Conservation (phyloP, 2,113 vertebrate genomes). For the Alethe castanea region DNA sequence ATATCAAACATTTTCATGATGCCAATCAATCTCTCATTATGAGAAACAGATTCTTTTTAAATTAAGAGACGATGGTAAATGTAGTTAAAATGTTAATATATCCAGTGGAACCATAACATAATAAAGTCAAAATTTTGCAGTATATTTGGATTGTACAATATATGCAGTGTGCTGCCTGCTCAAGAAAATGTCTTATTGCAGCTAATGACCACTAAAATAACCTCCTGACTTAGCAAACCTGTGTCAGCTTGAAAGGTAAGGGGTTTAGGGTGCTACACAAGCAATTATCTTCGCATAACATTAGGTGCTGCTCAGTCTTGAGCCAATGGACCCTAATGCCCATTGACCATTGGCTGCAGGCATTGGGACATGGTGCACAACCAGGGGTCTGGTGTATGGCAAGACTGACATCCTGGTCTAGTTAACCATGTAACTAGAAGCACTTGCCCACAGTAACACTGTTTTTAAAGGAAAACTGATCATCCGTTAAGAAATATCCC, state of each 20-base stretch:
- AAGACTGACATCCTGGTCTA: background rate
- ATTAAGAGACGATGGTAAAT: constrained; percentile 26
- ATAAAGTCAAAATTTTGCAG: background rate
- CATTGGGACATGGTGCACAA: background rate
- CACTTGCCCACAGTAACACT: background rate
- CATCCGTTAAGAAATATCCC: background rate
- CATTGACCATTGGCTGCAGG: background rate
- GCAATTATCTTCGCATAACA: fast-evolving
- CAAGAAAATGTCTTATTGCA: background rate
- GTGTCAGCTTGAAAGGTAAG: background rate
- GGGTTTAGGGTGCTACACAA: background rate
- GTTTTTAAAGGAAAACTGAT: background rate
- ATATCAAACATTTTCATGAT: constrained; percentile 46
- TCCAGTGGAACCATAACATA: background rate
- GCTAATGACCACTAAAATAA: background rate
- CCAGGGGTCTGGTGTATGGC: background rate
- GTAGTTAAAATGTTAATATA: background rate
- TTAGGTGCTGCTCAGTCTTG: background rate
- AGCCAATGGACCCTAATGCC: background rate
- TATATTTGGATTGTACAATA: background rate
- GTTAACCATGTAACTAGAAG: background rate
- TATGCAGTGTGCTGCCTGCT: background rate
- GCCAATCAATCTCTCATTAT: constrained; percentile 65
- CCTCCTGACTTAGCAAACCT: background rate
- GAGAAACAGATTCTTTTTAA: constrained; percentile 37